Base-by-base conservation (phyloP, 35 echinoderm and acorn worm genomes). In the Chiridota heheva region DNA sequence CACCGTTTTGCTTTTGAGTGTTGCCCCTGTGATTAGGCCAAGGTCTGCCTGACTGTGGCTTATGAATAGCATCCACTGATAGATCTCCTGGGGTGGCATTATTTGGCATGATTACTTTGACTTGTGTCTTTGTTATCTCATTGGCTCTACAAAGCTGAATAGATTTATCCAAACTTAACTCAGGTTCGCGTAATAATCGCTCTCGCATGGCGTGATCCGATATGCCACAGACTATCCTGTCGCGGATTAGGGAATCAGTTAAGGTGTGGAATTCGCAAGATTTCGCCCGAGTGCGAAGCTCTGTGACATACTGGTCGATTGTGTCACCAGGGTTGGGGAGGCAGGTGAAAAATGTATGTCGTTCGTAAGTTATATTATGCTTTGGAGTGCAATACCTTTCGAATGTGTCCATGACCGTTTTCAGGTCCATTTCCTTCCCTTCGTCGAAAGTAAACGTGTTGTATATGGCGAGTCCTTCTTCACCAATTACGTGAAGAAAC, bases 311-410 rank as follows among this genome's bases (percentile, higher is more conserved):
- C 1, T 73, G 51, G 40, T 73, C 67, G 61, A 71, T 73, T 24
- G 12, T 60, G 29, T 84, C 82, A 48, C 17, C 20, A 24, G 46
- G 7, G 7, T 44, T 28, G 31, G 57, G 82, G 8, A 5, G 2
- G 22, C 82, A 31, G 7, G 49, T 73, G 36, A 84, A 84, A 44
- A 84, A 84, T 34, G 27, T 41, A 41, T 84, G 82, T 18, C 82
- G 34, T 42, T 85, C 82, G 46, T 60, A 85, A 1, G 82, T 85
- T 1, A 85, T 7, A 53, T 85, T 85, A 7, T 41, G 4, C 32
- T 64, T 85, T 6, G 82, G 68, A 6, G n/a, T 61, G 37, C 82
- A 85, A 46, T 85, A 85, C 2, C 30, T 68, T 29, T 81, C 36
- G 28, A 81, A 81, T 7, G 20, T 37, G 8, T 81, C 33, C 39